Percentiles rank a stretch among this genome's conserved stretches.
Evolutionary conservation across 2,888 invertebrate genomes (phyloP).

Genomic region (Drosophila neonasuta): DNA sequence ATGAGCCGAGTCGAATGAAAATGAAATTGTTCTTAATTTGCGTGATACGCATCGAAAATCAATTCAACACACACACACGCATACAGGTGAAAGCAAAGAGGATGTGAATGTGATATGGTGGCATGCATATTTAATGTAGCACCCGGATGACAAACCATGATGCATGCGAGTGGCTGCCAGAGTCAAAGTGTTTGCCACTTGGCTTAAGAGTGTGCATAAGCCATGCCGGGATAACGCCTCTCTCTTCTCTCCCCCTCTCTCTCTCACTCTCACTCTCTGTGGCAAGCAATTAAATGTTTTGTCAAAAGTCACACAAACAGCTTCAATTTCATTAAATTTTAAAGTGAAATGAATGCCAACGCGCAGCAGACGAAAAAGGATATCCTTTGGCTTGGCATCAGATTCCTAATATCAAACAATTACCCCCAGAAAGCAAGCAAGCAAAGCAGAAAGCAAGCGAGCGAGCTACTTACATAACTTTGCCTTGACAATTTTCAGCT

Average conservation of each 20-base stretch:
- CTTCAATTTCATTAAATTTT: neutral
- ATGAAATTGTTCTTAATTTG: constrained; percentile 74
- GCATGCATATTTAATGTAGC: constrained; percentile 53
- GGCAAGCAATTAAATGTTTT: constrained; percentile 6
- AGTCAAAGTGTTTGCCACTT: constrained; percentile 41
- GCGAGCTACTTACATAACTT: constrained; percentile 21
- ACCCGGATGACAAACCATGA: constrained; percentile 31
- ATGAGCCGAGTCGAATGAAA: constrained; percentile 55
- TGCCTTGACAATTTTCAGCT: constrained; percentile 4
- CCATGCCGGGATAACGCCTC: constrained; percentile 7
- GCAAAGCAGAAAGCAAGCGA: neutral
- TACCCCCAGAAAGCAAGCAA: neutral
- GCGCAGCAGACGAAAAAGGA: neutral
- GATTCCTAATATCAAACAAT: constrained; percentile 18
- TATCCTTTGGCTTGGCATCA: constrained; percentile 1
- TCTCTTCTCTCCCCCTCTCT: too few species aligned
- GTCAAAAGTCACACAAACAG: neutral
- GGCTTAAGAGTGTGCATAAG: constrained; percentile 29
- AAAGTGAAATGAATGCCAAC: neutral
- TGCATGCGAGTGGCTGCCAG: constrained; percentile 21
- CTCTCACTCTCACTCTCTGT: neutral
- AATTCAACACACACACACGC: constrained; percentile 37
- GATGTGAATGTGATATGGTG: constrained; percentile 3
- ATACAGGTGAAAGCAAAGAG: constrained; percentile 33
- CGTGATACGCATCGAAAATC: constrained; percentile 71